A percentile compares a stretch with the other conserved stretches of the same genome.
Evolutionary conservation across 2,888 invertebrate species (phyloP).

Genomic region (Papilio protenor): DNA sequence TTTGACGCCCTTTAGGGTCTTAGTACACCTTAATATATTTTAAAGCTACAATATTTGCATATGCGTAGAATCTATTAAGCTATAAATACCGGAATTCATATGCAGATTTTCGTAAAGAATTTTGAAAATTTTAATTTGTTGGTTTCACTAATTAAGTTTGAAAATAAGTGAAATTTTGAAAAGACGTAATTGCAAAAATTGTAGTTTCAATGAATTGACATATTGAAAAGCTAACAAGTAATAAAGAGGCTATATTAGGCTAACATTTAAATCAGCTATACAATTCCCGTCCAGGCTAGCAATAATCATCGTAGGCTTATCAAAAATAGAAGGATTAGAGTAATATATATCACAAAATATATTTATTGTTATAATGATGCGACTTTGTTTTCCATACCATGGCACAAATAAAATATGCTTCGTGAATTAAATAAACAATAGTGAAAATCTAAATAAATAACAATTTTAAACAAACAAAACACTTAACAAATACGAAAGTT

Average conservation of each 20-base stretch:
- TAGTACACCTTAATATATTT: constrained; percentile 27
- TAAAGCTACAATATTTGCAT: constrained; percentile 43
- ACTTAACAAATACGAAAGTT: background rate
- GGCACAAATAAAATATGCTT: constrained; percentile 6
- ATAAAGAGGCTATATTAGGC: constrained; percentile 44
- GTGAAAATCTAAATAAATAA: constrained; percentile 7
- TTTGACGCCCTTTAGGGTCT: constrained; percentile 21
- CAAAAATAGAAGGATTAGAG: constrained; percentile 84
- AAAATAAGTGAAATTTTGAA: background rate
- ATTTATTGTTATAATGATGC: constrained; percentile 78
- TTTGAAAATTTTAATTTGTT: constrained; percentile 9
- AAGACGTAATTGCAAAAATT: constrained; percentile 41
- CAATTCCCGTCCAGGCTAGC: constrained; percentile 75
- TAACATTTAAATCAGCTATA: constrained; percentile 64
- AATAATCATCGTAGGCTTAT: constrained; percentile 80
- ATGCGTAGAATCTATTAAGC: constrained; percentile 35
- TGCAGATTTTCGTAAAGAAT: constrained; percentile 3
- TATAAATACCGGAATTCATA: constrained; percentile 10
- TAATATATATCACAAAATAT: constrained; percentile 84
- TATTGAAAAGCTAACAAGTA: constrained; percentile 29
- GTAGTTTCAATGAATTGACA: constrained; percentile 33
- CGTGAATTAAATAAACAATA: constrained; percentile 17
- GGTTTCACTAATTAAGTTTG: background rate
- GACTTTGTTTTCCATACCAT: constrained; percentile 78
- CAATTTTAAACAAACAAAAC: background rate